phyloP scores from a whole-genome alignment of 92 coral and sea anemone species.

The Paragorgia papillata region DNA sequence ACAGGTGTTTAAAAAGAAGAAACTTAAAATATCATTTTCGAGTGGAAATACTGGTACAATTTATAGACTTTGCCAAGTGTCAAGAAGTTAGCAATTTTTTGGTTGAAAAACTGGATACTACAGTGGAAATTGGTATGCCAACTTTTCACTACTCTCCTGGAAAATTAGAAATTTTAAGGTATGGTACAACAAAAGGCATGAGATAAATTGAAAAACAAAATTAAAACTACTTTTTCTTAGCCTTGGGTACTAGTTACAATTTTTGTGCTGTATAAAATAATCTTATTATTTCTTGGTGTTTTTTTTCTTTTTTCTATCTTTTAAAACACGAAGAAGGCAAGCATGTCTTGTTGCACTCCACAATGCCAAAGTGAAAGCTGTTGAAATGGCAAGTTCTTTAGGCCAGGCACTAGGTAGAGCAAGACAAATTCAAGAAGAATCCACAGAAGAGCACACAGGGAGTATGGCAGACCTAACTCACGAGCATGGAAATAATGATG shows the following conservation, averaged over 20 bases:
- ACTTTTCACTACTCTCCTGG: constrained; percentile 72
- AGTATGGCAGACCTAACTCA: constrained; percentile 20
- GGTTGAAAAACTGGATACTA: constrained; percentile 90
- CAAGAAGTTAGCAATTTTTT: constrained; percentile 91
- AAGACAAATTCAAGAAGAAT: constrained; percentile 78
- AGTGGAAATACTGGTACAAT: constrained; percentile 78
- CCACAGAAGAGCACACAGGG: constrained; percentile 76
- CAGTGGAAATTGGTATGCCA: constrained; percentile 79
- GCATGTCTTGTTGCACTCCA: constrained; percentile 93
- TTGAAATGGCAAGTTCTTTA: constrained; percentile 85
- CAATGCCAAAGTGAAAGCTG: constrained; percentile 92
- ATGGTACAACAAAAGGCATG: not conserved
- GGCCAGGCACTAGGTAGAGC: constrained; percentile 92
- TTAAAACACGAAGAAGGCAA: constrained; percentile 63
- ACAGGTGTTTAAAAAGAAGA: constrained; percentile 69
- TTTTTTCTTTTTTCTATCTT: not conserved
- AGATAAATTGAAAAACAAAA: not conserved
- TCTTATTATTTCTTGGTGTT: not conserved
- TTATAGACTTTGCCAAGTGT: constrained; percentile 80
- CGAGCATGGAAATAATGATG: constrained; percentile 49
- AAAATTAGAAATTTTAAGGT: constrained; percentile 85
- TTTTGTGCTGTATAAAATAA: no score
- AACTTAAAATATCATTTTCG: constrained; percentile 65
- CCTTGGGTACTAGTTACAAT: no score
- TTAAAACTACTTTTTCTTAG: no score